These are phyloP conservation scores for Athene noctua DNA, from an alignment of 2,113 vertebrate species.

Conservation along the genomic window DNA sequence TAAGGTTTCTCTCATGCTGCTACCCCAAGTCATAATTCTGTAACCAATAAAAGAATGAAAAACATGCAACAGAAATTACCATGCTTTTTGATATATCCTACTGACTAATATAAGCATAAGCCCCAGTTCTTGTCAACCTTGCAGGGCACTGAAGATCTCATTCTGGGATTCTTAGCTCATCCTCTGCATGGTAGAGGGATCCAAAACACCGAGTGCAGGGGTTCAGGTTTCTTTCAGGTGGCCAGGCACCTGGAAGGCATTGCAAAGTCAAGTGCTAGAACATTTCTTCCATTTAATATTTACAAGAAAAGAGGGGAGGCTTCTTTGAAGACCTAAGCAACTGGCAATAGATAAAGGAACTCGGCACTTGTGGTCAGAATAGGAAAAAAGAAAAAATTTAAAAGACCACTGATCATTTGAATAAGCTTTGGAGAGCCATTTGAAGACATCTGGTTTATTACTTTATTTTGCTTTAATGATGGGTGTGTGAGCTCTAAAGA, in stretches of 20 bases:
- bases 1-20: not conserved
- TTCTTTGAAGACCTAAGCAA: not conserved
- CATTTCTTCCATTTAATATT: not conserved
- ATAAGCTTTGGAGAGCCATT: not conserved
- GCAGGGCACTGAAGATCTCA: not conserved
- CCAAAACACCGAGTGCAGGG: not conserved
- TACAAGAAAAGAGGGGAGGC: not conserved
- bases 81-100: not conserved
- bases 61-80: not conserved
- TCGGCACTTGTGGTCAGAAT: not conserved
- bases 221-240: not conserved
- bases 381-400: not conserved
- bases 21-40: not conserved
- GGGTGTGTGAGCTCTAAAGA: not conserved
- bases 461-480: conserved; percentile 8
- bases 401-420: not conserved
- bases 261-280: not conserved
- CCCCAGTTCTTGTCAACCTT: not conserved
- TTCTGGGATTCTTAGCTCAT: not conserved
- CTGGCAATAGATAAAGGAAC: not conserved
- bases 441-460: conserved; percentile 14
- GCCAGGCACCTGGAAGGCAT: not conserved
- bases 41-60: not conserved
- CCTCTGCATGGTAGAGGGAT: not conserved
- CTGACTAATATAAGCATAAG: not conserved